A percentile compares a stretch with the other conserved stretches of the same genome.
Conservation (phyloP, 2,888 invertebrate species). For the Dorcus hopei region DNA sequence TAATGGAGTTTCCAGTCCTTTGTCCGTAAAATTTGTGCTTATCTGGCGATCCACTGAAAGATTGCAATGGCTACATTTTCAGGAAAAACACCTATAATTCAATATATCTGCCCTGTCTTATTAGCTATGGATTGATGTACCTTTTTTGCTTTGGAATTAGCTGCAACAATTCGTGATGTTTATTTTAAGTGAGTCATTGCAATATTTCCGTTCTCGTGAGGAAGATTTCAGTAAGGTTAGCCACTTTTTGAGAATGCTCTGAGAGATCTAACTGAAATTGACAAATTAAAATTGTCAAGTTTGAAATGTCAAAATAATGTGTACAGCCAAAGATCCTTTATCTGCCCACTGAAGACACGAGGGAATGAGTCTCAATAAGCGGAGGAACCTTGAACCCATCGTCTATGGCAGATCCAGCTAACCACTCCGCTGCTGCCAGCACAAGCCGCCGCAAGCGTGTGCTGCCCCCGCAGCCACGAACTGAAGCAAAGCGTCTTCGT, state of each 20-base stretch:
- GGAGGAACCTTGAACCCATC: conserved; percentile 73
- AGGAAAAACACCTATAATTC: not conserved
- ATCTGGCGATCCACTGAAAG: not conserved
- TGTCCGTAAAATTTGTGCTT: conserved; percentile 23
- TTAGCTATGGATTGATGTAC: not conserved
- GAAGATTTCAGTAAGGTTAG: not conserved
- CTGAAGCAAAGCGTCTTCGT: conserved; percentile 59
- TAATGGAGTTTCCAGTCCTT: conserved; percentile 39
- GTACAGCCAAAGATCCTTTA: conserved; percentile 16
- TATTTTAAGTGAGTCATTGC: conserved; percentile 6
- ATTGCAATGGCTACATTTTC: not conserved
- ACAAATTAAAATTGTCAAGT: conserved; percentile 15
- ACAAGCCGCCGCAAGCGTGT: conserved; percentile 53
- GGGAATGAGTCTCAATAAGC: conserved; percentile 54
- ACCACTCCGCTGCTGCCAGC: conserved; percentile 64
- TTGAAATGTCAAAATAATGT: conserved; percentile 19
- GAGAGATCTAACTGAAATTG: not conserved
- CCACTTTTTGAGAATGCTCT: not conserved
- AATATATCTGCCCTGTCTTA: no score
- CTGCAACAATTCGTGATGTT: not conserved
- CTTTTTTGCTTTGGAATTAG: not conserved
- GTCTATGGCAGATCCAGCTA: conserved; percentile 91
- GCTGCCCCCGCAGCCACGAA: conserved; percentile 57
- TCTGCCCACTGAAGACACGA: conserved; percentile 38
- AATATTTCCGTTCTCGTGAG: not conserved